phyloP scores from a whole-genome alignment of 1,140 invertebrate genomes.

The Bombus pascuorum region DNA sequence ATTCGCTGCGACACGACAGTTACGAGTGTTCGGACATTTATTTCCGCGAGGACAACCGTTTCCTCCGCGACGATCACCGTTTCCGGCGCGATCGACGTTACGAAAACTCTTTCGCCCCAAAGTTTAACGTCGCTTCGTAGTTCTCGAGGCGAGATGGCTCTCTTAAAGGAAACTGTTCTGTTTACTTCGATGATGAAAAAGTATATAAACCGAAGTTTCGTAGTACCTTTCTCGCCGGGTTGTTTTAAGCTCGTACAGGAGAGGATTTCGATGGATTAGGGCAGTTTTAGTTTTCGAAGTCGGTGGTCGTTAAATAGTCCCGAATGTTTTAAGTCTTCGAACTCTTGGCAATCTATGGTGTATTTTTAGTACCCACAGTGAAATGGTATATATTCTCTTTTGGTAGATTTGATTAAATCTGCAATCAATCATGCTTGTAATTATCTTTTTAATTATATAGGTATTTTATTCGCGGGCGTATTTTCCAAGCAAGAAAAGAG shows the following conservation, averaged over 20 bases:
- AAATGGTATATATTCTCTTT: background rate
- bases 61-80: background rate
- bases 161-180: constrained; percentile 16
- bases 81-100: background rate
- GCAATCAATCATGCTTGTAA: background rate
- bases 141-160: background rate
- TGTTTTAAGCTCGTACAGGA: background rate
- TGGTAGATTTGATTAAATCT: background rate
- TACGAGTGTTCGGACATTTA: background rate
- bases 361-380: background rate
- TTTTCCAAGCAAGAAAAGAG: too few relatives aligned
- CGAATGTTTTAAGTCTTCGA: background rate
- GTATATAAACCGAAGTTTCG: background rate
- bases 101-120: background rate
- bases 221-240: too few relatives aligned
- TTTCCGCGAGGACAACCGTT: background rate
- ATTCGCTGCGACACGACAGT: background rate
- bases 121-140: background rate
- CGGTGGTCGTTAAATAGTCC: background rate
- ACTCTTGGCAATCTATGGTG: background rate
- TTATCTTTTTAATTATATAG: background rate
- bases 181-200: constrained; percentile 13
- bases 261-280: constrained; percentile 10
- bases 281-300: background rate
- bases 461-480: too few relatives aligned